Base-by-base conservation (phyloP, 1,140 invertebrate genomes). In the Papilio helenus region DNA sequence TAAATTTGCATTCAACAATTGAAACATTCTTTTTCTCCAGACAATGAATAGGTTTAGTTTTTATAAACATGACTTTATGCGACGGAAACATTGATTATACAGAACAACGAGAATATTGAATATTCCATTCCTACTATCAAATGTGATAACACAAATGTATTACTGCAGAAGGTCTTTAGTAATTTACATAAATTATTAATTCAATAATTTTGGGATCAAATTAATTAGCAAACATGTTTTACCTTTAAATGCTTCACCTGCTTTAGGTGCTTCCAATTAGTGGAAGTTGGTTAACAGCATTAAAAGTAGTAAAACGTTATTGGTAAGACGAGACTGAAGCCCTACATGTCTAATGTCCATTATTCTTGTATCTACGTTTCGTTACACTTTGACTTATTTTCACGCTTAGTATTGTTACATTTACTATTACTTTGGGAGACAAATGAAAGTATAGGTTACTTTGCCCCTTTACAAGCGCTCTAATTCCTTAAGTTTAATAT, bases 241-340 rank as follows among this genome's bases (percentile, higher is more conserved):
- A 49, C 46, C 4, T 49, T 20, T 20, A 55, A 20, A 8, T 1
- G 51, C 1, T 55, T 55, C 7, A 55, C 51, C n/a, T 55, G 7
- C 51, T 55, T 55, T 55, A 55, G 18, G 51, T 20, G 51, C 8
- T 55, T 55, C 51, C n/a, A 55, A 55, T 61, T 72, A 72, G 1
- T n/a, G 42, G 23, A 10, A 42, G 29, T 39, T 74, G 14, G 61
- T 65, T 68, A 29, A 68, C 14, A 68, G 61, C 12, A 29, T 68
- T 68, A 34, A 65, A 10, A 3, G 5, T 18, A 16, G 61, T 68
- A 68, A 68, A 29, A 29, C 7, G 26, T 34, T 34, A 68, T 68
- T 68, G 34, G 61, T 68, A 68, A 68, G 26, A 68, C 14, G 26
- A 68, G 26, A 68, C 26, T 2, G 61, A 68, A 68, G 61, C 61